Percentiles rank a stretch among this genome's conserved stretches.
These are phyloP conservation scores for Himalopsyche tibetana DNA, from an alignment of 2,888 invertebrate species.

Conservation along the genomic window DNA sequence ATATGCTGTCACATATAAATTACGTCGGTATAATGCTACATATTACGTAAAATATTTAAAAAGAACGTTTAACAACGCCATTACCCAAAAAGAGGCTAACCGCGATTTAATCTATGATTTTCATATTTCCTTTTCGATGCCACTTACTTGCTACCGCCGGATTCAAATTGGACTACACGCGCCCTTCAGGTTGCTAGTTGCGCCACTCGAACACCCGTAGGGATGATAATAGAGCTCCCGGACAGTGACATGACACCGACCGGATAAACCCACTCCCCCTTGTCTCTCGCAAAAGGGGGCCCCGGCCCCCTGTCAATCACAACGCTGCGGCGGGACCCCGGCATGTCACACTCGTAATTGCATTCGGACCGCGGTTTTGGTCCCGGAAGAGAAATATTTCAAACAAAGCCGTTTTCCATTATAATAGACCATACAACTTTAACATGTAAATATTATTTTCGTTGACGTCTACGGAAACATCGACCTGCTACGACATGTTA, in stretches of 20 bases:
- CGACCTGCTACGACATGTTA: too few species aligned
- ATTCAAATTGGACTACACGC: not conserved
- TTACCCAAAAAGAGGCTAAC: constrained; percentile 10
- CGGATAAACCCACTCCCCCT: constrained; percentile 47
- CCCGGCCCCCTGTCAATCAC: constrained; percentile 36
- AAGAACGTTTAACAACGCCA: not conserved
- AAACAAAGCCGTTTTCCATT: not conserved
- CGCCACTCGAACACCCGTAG: constrained; percentile 36
- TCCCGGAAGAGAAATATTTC: constrained; percentile 2
- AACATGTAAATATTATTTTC: not conserved
- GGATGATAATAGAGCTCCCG: constrained; percentile 57
- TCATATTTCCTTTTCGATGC: not conserved
- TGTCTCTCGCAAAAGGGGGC: not conserved
- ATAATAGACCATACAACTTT: not conserved
- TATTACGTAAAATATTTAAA: not conserved
- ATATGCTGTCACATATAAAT: not conserved
- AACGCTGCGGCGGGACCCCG: constrained; percentile 41
- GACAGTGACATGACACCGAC: constrained; percentile 60
- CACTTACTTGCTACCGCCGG: not conserved
- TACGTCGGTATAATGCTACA: not conserved
- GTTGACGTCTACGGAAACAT: too few species aligned
- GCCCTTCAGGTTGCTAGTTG: not conserved
- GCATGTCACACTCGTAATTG: constrained; percentile 19
- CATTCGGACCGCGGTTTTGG: constrained; percentile 20
- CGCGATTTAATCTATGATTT: constrained; percentile 11